Evolutionary conservation across 2,888 invertebrate genomes (phyloP).

Genomic region (Cynaeus angustus): DNA sequence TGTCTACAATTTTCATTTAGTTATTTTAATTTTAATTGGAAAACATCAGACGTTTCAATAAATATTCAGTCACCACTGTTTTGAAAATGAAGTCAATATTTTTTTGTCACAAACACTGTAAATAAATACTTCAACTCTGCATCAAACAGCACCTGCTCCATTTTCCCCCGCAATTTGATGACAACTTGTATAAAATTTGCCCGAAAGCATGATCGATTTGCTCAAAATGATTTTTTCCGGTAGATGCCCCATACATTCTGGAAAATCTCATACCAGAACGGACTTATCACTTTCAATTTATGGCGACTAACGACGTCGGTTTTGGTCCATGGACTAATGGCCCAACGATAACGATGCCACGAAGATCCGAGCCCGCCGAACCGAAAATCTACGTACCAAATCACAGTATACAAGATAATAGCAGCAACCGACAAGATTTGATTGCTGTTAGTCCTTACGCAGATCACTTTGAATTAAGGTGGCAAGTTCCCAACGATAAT

Average conservation of each 20-base stretch:
- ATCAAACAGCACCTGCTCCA: no score
- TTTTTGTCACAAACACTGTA: no score
- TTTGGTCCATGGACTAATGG: constrained; percentile 78
- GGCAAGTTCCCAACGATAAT: constrained; percentile 91
- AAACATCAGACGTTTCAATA: no score
- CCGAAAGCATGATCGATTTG: constrained; percentile 13
- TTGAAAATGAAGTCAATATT: no score
- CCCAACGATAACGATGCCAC: constrained; percentile 80
- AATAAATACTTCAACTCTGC: no score
- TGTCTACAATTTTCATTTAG: no score
- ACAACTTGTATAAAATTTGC: no score
- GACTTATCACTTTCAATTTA: constrained; percentile 87
- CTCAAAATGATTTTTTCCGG: constrained; percentile 42
- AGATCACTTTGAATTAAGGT: constrained; percentile 86
- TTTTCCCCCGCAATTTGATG: no score
- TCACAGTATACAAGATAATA: constrained; percentile 63
- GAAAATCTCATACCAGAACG: constrained; percentile 86
- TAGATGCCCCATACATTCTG: constrained; percentile 85
- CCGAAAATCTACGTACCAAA: constrained; percentile 77
- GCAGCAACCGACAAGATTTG: constrained; percentile 71
- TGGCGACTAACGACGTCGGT: constrained; percentile 89
- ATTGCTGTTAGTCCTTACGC: constrained; percentile 79
- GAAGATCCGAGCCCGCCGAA: constrained; percentile 84
- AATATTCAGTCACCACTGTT: no score
- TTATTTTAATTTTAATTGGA: no score